Conservation (phyloP, 2,797 vertebrate genomes). For the Gadopsis bispinosus region DNA sequence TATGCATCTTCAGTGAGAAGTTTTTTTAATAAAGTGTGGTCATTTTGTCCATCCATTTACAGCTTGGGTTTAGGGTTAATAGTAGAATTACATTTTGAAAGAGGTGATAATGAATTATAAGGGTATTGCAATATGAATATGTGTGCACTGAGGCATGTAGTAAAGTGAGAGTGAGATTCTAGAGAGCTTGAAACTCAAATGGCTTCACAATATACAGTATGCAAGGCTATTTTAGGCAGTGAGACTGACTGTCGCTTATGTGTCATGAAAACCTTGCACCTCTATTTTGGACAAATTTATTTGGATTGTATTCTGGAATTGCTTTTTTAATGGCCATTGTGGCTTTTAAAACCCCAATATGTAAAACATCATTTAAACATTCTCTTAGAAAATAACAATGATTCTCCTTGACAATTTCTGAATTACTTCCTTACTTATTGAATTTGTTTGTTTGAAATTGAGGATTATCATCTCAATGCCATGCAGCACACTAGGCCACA, state of each 20-base stretch:
- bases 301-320: not conserved
- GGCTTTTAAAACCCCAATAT: not conserved
- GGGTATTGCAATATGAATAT: constrained; percentile 3
- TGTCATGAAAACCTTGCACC: constrained; percentile 44
- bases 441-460: not conserved
- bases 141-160: constrained; percentile 31
- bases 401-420: not conserved
- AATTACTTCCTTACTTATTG: not conserved
- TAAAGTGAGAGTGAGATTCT: constrained; percentile 57
- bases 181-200: constrained; percentile 43
- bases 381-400: not conserved
- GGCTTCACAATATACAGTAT: constrained; percentile 50
- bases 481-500: not conserved
- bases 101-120: constrained; percentile 11
- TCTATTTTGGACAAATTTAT: constrained; percentile 30
- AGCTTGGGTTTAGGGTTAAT: not conserved
- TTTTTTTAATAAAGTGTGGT: not conserved
- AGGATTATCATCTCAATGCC: not conserved
- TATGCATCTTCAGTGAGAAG: too few relatives aligned
- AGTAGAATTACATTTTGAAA: constrained; percentile 13
- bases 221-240: constrained; percentile 60
- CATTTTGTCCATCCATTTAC: not conserved
- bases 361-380: not conserved
- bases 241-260: constrained; percentile 43
- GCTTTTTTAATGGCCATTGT: not conserved